Conservation (phyloP, 2,113 vertebrate genomes). For the Lathamus discolor region DNA sequence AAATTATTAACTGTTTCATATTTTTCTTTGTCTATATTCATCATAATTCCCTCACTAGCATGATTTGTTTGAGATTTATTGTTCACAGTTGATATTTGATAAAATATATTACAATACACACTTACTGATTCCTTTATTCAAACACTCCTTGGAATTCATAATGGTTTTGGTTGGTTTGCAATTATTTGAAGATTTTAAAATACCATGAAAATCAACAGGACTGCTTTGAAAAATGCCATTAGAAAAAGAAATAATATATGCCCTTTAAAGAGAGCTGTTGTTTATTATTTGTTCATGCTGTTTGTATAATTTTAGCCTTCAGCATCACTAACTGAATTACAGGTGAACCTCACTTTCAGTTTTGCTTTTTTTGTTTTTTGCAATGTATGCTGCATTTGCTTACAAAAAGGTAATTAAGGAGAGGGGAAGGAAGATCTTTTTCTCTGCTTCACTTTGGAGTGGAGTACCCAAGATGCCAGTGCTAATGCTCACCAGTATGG, state of each 20-base stretch:
- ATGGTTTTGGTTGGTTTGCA: constrained; percentile 29
- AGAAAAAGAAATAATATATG: constrained; percentile 4
- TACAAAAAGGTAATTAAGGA: background rate
- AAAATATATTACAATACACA: constrained; percentile 39
- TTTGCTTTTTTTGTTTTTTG: background rate
- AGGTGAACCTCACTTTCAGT: constrained; percentile 32
- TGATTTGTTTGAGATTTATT: constrained; percentile 22
- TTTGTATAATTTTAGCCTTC: constrained; percentile 59
- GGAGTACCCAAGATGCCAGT: background rate
- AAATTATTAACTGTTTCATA: constrained; percentile 5
- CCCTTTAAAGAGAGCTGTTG: constrained; percentile 10
- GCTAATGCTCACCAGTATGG: background rate
- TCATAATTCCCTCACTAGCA: background rate
- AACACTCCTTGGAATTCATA: constrained; percentile 3
- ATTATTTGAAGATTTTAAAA: constrained; percentile 55
- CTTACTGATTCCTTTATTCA: constrained; percentile 45
- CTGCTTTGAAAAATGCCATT: constrained; percentile 7
- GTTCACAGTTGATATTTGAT: constrained; percentile 2
- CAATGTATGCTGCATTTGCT: background rate
- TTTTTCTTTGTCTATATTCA: background rate
- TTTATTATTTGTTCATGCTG: constrained; percentile 38
- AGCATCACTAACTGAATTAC: constrained; percentile 19
- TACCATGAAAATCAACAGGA: constrained; percentile 41
- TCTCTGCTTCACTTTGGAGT: background rate
- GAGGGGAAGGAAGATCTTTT: background rate